phyloP scores from a whole-genome alignment of 35 echinoderm and acorn worm genomes.

The Heliocidaris tuberculata region DNA sequence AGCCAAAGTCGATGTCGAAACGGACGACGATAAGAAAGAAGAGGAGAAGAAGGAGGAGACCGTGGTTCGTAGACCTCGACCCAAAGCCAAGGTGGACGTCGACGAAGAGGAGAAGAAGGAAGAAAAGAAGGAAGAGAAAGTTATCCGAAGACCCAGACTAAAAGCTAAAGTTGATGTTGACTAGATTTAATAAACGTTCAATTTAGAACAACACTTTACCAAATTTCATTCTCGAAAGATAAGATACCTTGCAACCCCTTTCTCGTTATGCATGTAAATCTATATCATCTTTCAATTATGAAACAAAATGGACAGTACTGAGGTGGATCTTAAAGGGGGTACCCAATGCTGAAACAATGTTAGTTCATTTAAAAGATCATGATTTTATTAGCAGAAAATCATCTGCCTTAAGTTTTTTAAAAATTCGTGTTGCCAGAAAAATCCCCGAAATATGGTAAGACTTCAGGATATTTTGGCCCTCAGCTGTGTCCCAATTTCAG shows the following conservation, averaged over 20 bases:
- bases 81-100: conserved; percentile 8
- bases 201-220: background rate
- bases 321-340: background rate
- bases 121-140: background rate
- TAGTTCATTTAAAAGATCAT: too few species aligned
- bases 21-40: conserved; percentile 30
- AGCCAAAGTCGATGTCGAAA: conserved; percentile 13
- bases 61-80: conserved; percentile 23
- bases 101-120: background rate
- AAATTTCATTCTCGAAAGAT: background rate
- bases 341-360: too few species aligned
- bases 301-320: background rate
- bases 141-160: conserved; percentile 7
- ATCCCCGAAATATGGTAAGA: too few species aligned
- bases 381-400: too few species aligned
- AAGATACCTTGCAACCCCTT: background rate
- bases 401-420: too few species aligned
- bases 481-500: too few species aligned
- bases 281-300: background rate
- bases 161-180: conserved; percentile 15
- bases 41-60: conserved; percentile 25
- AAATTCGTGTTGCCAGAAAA: too few species aligned
- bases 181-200: background rate
- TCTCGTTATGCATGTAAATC: background rate
- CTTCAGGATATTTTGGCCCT: too few species aligned